phyloP scores from a whole-genome alignment of 2,888 invertebrate genomes.

The Cheilosia variabilis region DNA sequence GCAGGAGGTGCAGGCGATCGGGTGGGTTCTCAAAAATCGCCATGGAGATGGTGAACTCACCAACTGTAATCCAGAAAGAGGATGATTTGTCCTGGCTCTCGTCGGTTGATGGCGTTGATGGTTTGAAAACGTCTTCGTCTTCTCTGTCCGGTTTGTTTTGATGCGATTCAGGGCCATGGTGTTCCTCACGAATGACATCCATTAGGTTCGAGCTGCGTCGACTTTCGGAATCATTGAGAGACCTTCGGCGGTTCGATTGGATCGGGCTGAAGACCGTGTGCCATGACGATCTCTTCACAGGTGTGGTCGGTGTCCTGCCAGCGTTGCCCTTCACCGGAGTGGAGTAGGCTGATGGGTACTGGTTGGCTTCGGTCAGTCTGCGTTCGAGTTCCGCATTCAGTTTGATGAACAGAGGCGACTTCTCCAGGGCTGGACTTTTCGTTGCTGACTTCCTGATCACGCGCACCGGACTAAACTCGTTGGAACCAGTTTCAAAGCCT shows the following conservation, averaged over 20 bases:
- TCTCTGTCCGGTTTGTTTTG: slow-evolving; percentile 8
- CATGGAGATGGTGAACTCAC: slow-evolving; percentile 79
- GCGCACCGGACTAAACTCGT: slow-evolving; percentile 79
- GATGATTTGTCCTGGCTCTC: slow-evolving; percentile 9
- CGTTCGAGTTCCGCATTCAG: slow-evolving; percentile 46
- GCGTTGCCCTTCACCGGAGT: slow-evolving; percentile 78
- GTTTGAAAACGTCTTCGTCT: slow-evolving; percentile 20
- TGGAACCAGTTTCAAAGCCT: slow-evolving; percentile 82
- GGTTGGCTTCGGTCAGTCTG: slow-evolving; percentile 8
- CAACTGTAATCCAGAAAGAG: slow-evolving; percentile 80
- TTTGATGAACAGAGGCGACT: slow-evolving; percentile 58
- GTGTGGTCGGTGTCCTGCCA: background rate
- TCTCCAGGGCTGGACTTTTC: slow-evolving; percentile 7
- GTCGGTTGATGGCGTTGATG: slow-evolving; percentile 15
- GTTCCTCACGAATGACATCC: slow-evolving; percentile 81
- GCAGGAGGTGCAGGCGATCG: slow-evolving; percentile 78
- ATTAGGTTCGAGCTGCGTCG: slow-evolving; percentile 80
- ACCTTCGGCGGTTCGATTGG: slow-evolving; percentile 44
- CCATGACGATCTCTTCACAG: slow-evolving; percentile 50
- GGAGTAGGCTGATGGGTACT: slow-evolving; percentile 77
- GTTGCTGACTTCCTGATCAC: slow-evolving; percentile 18
- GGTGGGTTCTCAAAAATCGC: slow-evolving; percentile 77
- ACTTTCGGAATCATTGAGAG: slow-evolving; percentile 72
- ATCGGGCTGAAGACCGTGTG: slow-evolving; percentile 62
- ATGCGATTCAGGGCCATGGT: slow-evolving; percentile 53